phyloP scores from a whole-genome alignment of 53 echinoderm and acorn worm genomes.

The Mesocentrotus franciscanus region DNA sequence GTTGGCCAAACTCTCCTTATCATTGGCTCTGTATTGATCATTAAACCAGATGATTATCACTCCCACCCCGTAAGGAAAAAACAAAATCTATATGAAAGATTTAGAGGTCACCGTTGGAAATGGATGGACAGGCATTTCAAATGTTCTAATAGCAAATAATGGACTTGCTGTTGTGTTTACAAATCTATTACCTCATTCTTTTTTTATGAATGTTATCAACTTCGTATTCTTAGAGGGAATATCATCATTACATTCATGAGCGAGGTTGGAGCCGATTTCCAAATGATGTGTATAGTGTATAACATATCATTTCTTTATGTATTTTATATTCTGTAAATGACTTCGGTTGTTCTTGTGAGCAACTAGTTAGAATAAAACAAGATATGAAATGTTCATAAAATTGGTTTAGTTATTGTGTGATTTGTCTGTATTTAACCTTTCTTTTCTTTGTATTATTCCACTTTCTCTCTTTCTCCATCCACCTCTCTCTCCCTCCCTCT shows the following conservation, averaged over 20 bases:
- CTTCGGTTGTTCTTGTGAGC: constrained; percentile 21
- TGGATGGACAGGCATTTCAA: background rate
- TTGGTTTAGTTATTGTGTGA: background rate
- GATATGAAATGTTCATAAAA: constrained; percentile 24
- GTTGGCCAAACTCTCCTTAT: too few relatives aligned
- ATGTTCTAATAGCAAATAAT: background rate
- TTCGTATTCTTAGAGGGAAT: background rate
- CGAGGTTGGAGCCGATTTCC: background rate
- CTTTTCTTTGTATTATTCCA: background rate
- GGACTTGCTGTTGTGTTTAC: background rate
- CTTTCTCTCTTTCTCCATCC: background rate
- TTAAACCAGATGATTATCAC: background rate
- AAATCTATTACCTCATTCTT: background rate
- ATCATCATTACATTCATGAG: constrained; percentile 2
- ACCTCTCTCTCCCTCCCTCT: background rate
- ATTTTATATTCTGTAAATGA: constrained; percentile 60
- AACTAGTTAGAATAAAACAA: constrained; percentile 3
- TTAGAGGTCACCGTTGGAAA: background rate
- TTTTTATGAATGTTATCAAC: background rate
- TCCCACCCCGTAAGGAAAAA: background rate
- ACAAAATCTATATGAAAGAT: background rate
- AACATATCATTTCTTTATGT: constrained; percentile 24
- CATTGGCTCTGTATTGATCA: background rate
- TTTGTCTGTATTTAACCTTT: background rate
- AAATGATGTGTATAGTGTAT: constrained; percentile 51